These are phyloP conservation scores for Drosophila erecta DNA, from an alignment of 1,140 invertebrate genomes.

Conservation along the genomic window DNA sequence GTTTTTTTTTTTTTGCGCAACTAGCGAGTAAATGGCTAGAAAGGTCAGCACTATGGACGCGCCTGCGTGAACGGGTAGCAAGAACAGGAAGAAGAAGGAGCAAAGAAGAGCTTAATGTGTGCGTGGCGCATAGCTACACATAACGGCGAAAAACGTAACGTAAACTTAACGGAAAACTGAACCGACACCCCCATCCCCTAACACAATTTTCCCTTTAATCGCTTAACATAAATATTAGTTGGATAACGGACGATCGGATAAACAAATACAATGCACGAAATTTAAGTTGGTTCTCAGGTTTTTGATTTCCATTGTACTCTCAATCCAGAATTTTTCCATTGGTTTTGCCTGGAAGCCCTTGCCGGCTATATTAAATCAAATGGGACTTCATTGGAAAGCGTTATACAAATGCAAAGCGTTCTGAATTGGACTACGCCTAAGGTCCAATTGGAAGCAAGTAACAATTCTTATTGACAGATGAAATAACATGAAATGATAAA, in stretches of 20 bases:
- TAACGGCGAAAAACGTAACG: slow-evolving; percentile 37
- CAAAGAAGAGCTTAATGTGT: slow-evolving; percentile 29
- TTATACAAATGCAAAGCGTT: neutral
- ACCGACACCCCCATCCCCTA: slow-evolving; percentile 8
- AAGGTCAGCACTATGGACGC: slow-evolving; percentile 34
- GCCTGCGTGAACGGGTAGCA: slow-evolving; percentile 45
- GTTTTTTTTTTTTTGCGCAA: slow-evolving; percentile 13
- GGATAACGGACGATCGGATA: slow-evolving; percentile 14
- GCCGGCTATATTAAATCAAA: neutral
- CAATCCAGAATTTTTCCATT: neutral
- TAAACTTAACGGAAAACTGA: slow-evolving; percentile 40
- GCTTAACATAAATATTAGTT: slow-evolving; percentile 11
- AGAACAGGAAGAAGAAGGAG: slow-evolving; percentile 9
- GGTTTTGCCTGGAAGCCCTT: neutral
- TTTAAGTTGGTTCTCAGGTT: too few species aligned
- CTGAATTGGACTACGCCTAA: neutral
- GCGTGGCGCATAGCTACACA: slow-evolving; percentile 44
- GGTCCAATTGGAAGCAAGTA: neutral
- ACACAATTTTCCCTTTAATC: neutral
- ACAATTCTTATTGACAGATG: neutral
- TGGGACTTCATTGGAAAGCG: neutral
- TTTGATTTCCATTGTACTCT: too few species aligned
- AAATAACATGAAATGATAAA: too few species aligned
- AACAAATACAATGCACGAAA: neutral
- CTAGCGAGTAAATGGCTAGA: neutral